A percentile compares a stretch with the other conserved stretches of the same genome.
Evolutionary conservation across 2,888 invertebrate species (phyloP).

Genomic region (Tetragonula carbonaria): DNA sequence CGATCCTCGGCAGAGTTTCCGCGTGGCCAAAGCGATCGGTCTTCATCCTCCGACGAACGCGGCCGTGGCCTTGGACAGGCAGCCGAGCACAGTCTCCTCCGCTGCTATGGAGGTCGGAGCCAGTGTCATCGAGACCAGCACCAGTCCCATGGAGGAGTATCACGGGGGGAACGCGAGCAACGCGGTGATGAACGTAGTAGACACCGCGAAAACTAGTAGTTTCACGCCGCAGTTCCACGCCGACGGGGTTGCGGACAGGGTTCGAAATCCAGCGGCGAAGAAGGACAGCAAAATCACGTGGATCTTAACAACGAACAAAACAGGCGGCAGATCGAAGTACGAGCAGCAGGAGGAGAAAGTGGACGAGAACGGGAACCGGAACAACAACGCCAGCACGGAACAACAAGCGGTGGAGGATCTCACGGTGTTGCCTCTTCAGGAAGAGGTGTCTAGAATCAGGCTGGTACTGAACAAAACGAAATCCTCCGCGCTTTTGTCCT

Average conservation of each 20-base stretch:
- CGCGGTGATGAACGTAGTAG: constrained; percentile 10
- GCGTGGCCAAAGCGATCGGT: constrained; percentile 78
- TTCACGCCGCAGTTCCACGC: constrained; percentile 31
- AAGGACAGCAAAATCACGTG: constrained; percentile 77
- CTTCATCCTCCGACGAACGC: constrained; percentile 68
- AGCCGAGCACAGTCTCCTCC: constrained; percentile 44
- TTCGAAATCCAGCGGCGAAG: constrained; percentile 53
- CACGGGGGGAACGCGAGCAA: constrained; percentile 27
- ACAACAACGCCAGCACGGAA: constrained; percentile 47
- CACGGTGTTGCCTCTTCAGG: constrained; percentile 74
- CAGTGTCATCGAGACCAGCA: constrained; percentile 32
- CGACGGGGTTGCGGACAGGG: constrained; percentile 41
- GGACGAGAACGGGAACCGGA: constrained; percentile 42
- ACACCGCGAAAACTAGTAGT: constrained; percentile 1
- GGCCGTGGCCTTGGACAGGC: constrained; percentile 50
- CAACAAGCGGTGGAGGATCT: constrained; percentile 59
- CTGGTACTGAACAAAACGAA: constrained; percentile 75
- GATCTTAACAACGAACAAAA: constrained; percentile 74
- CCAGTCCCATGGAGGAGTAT: constrained; percentile 29
- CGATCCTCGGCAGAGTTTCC: constrained; percentile 62
- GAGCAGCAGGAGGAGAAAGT: constrained; percentile 69
- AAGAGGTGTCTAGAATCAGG: constrained; percentile 72
- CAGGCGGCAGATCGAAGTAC: constrained; percentile 62
- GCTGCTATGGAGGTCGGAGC: constrained; percentile 30
- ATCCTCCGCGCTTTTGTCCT: constrained; percentile 53